phyloP scores from a whole-genome alignment of 2,888 invertebrate genomes.

The Drosophila sordidula region DNA sequence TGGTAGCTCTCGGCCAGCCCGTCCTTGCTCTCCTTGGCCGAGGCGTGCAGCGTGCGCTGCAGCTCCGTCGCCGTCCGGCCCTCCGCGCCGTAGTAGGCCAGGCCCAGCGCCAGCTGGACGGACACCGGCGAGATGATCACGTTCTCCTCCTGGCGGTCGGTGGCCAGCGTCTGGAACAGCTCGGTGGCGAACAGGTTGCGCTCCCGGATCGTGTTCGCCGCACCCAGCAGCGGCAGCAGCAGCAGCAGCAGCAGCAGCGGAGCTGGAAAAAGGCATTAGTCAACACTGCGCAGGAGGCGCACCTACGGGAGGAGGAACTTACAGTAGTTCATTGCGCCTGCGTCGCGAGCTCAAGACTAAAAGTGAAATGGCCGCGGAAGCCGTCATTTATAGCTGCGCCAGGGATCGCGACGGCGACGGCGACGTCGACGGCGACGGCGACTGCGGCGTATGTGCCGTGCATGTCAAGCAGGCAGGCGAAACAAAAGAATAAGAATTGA shows the following conservation, averaged over 20 bases:
- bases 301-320: slow-evolving; percentile 22
- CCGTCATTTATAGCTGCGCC: slow-evolving; percentile 72
- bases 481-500: slow-evolving; percentile 24
- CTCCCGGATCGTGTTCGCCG: slow-evolving; percentile 73
- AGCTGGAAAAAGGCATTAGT: slow-evolving; percentile 16
- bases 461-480: slow-evolving; percentile 52
- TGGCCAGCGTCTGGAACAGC: slow-evolving; percentile 80
- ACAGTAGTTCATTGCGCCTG: slow-evolving; percentile 68
- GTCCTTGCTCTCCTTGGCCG: slow-evolving; percentile 78
- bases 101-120: slow-evolving; percentile 77
- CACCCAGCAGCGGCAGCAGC: slow-evolving; percentile 35
- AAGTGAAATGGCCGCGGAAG: slow-evolving; percentile 65
- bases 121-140: slow-evolving; percentile 82
- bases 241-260: slow-evolving; percentile 38
- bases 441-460: slow-evolving; percentile 55
- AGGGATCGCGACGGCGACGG: slow-evolving; percentile 21
- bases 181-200: slow-evolving; percentile 82
- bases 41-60: slow-evolving; percentile 77
- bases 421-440: slow-evolving; percentile 25
- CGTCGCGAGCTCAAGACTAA: slow-evolving; percentile 73
- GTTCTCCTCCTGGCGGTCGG: slow-evolving; percentile 77
- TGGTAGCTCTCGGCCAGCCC: slow-evolving; percentile 80
- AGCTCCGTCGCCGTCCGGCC: slow-evolving; percentile 76
- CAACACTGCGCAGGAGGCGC: neutral
- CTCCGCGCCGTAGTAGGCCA: slow-evolving; percentile 80